Evolutionary conservation across 2,113 vertebrate genomes (phyloP), one percentile per base, ranked within the genome.

Genomic region (Cyphomyrus discorhynchus): DNA sequence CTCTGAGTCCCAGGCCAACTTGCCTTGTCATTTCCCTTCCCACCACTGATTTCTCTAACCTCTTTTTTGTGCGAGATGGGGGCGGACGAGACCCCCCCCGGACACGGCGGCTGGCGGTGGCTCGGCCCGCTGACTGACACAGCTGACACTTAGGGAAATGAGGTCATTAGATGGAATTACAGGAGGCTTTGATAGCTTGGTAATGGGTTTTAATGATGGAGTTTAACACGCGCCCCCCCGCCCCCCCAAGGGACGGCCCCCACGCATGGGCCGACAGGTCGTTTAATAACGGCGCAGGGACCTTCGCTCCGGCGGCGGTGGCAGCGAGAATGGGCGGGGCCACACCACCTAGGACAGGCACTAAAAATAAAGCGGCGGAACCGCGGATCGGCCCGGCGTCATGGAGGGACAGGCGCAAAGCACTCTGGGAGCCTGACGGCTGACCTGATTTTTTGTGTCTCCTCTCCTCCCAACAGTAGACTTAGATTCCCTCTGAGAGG

Each of bases 121-220:
- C 93, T 92, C 94, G 88, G 53, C 24, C 89, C 0, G 90, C 90
- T 92, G 95, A 95, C 93, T 92, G 92, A 94, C 92, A 93, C 17
- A 42, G 89, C 90, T 95, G 95, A 94, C 94, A 95, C 94, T 96
- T 94, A 95, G 95, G 96, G 94, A 96, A 96, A 96, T 96, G 93
- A 96, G 95, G 95, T 96, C 93, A 96, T 96, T 96, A 96, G 95
- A 95, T 58, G 93, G 95, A 95, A 95, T 96, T 95, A 95, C 93
- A 94, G 94, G 88, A 6, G 94, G 92, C 92, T 96, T 95, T 96
- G 96, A 96, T 96, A 94, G 96, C 95, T 96, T 5, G 0, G 95
- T 96, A 96, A 96, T 96, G 94, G 96, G 95, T 96, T 96, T 96
- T 96, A 95, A 96, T 96, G 95, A 96, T 93, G 90, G 92, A 92